Percentiles rank a stretch among this genome's conserved stretches.
phyloP scores from a whole-genome alignment of 1,140 invertebrate species.

The Drosophila subpulchrella region DNA sequence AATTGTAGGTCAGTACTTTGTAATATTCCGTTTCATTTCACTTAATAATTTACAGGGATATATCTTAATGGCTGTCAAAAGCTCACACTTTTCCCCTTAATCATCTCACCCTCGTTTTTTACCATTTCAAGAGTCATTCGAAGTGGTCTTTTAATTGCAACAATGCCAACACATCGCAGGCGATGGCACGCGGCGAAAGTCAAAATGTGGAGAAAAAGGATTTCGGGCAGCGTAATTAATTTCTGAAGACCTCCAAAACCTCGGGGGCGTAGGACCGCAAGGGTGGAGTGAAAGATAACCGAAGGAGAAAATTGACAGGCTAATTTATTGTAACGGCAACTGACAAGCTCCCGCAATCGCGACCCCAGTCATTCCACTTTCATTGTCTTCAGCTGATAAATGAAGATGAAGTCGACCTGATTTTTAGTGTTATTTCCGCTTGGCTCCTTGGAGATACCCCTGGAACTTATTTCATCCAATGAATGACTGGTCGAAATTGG shows the following conservation, averaged over 20 bases:
- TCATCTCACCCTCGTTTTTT: constrained; percentile 4
- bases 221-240: constrained; percentile 46
- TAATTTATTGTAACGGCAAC: constrained; percentile 81
- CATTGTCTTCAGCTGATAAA: constrained; percentile 67
- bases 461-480: neutral
- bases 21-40: too few relatives aligned
- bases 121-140: constrained; percentile 9
- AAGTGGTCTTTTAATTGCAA: constrained; percentile 26
- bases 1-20: too few relatives aligned
- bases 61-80: constrained; percentile 1
- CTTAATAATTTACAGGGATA: neutral
- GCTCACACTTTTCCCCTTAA: constrained; percentile 40
- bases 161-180: constrained; percentile 16
- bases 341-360: constrained; percentile 53
- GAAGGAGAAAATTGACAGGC: constrained; percentile 63
- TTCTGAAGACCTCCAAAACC: constrained; percentile 14
- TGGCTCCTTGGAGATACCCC: constrained; percentile 19
- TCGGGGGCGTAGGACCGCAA: constrained; percentile 1
- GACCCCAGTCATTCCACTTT: constrained; percentile 51
- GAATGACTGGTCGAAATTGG: constrained; percentile 66
- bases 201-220: constrained; percentile 41
- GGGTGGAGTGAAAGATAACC: constrained; percentile 28
- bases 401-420: constrained; percentile 68
- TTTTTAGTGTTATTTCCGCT: constrained; percentile 56
- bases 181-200: constrained; percentile 54